phyloP scores from a whole-genome alignment of 2,113 vertebrate species.

The Polypterus senegalus region DNA sequence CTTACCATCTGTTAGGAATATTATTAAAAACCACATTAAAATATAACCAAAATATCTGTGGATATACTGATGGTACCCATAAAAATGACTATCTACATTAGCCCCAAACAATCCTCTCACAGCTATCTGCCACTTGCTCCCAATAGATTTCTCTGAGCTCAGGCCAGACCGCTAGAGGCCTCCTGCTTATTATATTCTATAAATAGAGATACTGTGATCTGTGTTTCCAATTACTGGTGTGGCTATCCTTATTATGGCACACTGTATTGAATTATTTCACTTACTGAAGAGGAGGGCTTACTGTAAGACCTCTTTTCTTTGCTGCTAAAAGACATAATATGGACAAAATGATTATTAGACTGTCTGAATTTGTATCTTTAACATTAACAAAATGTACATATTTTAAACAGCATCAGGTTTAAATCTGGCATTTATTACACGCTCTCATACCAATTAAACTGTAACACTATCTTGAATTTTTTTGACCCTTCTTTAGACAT shows the following conservation, averaged over 20 bases:
- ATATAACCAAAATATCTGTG: neutral
- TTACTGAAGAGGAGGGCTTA: constrained; percentile 5
- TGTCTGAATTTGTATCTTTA: too few relatives aligned
- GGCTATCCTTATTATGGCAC: constrained; percentile 7
- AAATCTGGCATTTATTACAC: too few relatives aligned
- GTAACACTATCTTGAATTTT: too few relatives aligned
- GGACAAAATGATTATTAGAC: too few relatives aligned
- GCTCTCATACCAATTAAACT: too few relatives aligned
- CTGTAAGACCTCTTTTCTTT: neutral
- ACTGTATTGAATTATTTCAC: constrained; percentile 14
- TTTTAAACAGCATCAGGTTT: too few relatives aligned
- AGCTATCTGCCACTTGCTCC: constrained; percentile 4
- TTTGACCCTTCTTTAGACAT: too few relatives aligned
- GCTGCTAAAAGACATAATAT: too few relatives aligned
- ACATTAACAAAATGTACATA: too few relatives aligned
- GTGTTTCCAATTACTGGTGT: constrained; percentile 9
- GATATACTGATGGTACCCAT: neutral
- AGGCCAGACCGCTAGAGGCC: constrained; percentile 5
- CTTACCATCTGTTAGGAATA: too few relatives aligned
- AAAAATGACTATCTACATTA: constrained; percentile 11
- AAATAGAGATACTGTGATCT: constrained; percentile 14
- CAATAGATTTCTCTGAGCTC: constrained; percentile 7
- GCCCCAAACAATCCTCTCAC: constrained; percentile 1
- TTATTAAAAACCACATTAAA: neutral
- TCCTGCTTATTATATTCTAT: constrained; percentile 14